phyloP scores from a whole-genome alignment of 2,888 invertebrate species.

The Trypoxylon attenuatum region DNA sequence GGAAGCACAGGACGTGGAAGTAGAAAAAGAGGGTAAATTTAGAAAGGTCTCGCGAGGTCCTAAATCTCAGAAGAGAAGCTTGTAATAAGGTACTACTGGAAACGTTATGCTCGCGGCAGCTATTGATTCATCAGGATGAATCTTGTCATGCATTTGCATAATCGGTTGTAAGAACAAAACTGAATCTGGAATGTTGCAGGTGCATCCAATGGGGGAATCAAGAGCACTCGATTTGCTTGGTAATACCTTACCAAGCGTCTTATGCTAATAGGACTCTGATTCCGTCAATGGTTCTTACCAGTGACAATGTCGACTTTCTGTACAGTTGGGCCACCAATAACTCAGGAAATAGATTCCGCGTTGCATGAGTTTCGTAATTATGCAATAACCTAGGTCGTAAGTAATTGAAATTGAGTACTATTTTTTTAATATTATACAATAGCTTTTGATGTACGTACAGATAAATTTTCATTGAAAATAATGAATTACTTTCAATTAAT shows the following conservation, averaged over 20 bases:
- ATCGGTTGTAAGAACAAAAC: slow-evolving; percentile 36
- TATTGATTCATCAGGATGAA: slow-evolving; percentile 43
- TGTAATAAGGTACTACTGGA: not conserved
- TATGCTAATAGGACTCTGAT: slow-evolving; percentile 36
- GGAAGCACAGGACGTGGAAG: not conserved
- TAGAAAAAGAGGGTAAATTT: not conserved
- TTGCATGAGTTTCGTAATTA: not conserved
- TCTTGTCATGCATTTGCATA: slow-evolving; percentile 37
- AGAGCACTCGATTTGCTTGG: slow-evolving; percentile 40
- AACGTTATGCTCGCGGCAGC: too few relatives aligned
- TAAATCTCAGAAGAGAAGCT: not conserved
- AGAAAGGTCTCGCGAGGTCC: not conserved
- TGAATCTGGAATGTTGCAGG: slow-evolving; percentile 30
- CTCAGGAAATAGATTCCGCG: not conserved
- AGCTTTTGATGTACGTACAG: too few relatives aligned
- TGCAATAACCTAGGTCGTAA: too few relatives aligned
- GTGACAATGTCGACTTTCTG: slow-evolving; percentile 37
- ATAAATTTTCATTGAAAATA: too few relatives aligned
- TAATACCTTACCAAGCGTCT: slow-evolving; percentile 29
- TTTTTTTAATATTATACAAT: too few relatives aligned
- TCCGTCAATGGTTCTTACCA: slow-evolving; percentile 40
- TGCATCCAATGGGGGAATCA: slow-evolving; percentile 28
- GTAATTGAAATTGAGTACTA: too few relatives aligned
- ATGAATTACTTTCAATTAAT: too few relatives aligned
- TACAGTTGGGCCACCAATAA: slow-evolving; percentile 35